Evolutionary conservation across 2,888 invertebrate genomes (phyloP).

Genomic region (Eupithecia subumbrata): DNA sequence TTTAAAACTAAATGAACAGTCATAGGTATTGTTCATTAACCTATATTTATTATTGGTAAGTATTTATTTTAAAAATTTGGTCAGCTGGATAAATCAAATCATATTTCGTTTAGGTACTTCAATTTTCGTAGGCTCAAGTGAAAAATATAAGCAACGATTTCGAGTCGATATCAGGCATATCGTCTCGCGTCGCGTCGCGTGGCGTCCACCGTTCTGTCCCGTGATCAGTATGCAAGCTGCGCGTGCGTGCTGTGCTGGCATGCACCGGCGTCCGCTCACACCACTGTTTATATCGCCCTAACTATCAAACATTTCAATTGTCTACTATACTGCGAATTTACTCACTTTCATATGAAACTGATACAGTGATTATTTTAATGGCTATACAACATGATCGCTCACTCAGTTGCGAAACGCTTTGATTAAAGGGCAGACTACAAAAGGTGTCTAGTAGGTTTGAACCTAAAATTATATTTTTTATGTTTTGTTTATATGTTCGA

Average conservation of each 20-base stretch:
- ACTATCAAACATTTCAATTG: slow-evolving; percentile 44
- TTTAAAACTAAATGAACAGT: no score
- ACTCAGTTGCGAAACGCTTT: neutral
- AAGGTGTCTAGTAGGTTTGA: neutral
- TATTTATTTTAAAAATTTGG: no score
- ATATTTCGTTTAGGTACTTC: no score
- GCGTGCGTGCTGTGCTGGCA: slow-evolving; percentile 77
- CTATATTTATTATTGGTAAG: no score
- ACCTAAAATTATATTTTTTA: neutral
- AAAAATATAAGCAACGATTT: neutral
- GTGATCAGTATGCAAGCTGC: slow-evolving; percentile 73
- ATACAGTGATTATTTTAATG: neutral
- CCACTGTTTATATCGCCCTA: slow-evolving; percentile 54
- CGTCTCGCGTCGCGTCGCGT: slow-evolving; percentile 15
- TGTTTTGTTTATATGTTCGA: neutral
- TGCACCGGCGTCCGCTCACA: slow-evolving; percentile 74
- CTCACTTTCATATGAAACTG: slow-evolving; percentile 9
- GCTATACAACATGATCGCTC: neutral
- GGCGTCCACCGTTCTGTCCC: slow-evolving; percentile 24
- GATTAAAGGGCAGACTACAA: neutral
- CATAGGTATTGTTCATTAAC: no score
- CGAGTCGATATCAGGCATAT: neutral
- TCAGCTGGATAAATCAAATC: no score
- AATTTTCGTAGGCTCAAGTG: neutral
- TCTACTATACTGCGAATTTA: slow-evolving; percentile 35